These are phyloP conservation scores for Otis tarda DNA, from an alignment of 2,113 vertebrate species.

Conservation along the genomic window DNA sequence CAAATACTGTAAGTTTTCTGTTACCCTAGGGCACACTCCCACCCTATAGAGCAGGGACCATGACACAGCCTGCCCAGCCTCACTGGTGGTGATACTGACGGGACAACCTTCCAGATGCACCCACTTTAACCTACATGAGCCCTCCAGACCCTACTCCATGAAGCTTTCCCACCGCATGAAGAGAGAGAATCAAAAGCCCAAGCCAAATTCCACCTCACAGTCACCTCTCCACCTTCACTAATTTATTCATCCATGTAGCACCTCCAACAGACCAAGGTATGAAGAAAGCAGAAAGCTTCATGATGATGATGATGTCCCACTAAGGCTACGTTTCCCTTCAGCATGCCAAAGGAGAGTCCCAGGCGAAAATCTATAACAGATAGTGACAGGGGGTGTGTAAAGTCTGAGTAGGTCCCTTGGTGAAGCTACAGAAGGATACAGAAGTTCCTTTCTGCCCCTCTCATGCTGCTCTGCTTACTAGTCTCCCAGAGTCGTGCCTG, in stretches of 20 bases:
- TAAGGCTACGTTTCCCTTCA: neutral
- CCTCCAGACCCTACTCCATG: accelerated
- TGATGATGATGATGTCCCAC: neutral
- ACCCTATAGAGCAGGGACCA: neutral
- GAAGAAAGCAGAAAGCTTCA: neutral
- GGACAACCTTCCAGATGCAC: neutral
- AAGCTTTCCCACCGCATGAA: neutral
- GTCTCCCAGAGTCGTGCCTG: neutral
- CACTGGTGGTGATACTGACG: neutral
- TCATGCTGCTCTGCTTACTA: neutral
- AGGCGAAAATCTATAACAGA: neutral
- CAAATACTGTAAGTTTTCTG: neutral
- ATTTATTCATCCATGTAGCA: neutral
- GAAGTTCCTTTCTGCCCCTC: neutral
- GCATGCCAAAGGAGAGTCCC: neutral
- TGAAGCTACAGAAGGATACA: neutral
- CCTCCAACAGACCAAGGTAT: neutral
- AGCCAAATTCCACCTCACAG: neutral
- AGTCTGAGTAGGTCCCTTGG: neutral
- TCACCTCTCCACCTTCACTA: neutral
- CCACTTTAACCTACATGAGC: neutral
- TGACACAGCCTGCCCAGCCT: neutral
- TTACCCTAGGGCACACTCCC: accelerated
- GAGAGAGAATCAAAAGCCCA: neutral
- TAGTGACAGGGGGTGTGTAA: neutral